These are phyloP conservation scores for Tachina grossa DNA, from an alignment of 2,888 invertebrate species.

Conservation along the genomic window DNA sequence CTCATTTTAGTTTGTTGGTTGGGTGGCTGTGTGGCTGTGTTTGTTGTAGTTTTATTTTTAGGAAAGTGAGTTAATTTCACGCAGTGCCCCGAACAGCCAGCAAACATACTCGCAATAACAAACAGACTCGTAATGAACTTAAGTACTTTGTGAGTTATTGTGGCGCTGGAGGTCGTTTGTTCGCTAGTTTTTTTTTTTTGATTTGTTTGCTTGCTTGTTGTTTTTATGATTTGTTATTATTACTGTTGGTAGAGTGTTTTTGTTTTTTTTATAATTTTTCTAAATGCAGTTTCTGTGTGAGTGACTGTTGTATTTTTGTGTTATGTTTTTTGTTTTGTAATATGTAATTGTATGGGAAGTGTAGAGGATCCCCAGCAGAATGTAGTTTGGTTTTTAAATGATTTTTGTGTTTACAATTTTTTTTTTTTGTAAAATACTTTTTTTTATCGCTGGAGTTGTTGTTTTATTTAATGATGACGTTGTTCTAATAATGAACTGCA, in stretches of 20 bases:
- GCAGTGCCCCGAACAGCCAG: constrained; percentile 61
- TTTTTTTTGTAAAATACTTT: neutral
- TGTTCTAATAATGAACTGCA: constrained; percentile 63
- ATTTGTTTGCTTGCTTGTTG: constrained; percentile 24
- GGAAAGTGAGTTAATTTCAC: constrained; percentile 72
- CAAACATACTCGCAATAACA: constrained; percentile 43
- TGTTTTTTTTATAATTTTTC: constrained; percentile 17
- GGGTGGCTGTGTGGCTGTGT: neutral
- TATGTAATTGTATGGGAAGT: constrained; percentile 29
- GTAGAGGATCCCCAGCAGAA: constrained; percentile 36
- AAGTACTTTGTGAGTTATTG: constrained; percentile 70
- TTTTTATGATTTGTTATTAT: constrained; percentile 39
- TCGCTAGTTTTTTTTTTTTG: constrained; percentile 29
- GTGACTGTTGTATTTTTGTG: constrained; percentile 51
- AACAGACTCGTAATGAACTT: constrained; percentile 60
- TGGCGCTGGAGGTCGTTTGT: constrained; percentile 71
- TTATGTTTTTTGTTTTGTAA: neutral
- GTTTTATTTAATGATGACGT: constrained; percentile 47
- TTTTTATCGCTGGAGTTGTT: constrained; percentile 27
- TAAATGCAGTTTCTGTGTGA: constrained; percentile 17
- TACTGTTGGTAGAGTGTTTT: constrained; percentile 23
- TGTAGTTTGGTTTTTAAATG: constrained; percentile 51
- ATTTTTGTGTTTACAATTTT: constrained; percentile 43
- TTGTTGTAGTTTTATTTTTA: constrained; percentile 61
- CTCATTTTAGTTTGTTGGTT: constrained; percentile 7